Percentiles rank a stretch among this genome's conserved stretches.
Conservation (phyloP, 2,888 invertebrate genomes). For the Noctua pronuba region DNA sequence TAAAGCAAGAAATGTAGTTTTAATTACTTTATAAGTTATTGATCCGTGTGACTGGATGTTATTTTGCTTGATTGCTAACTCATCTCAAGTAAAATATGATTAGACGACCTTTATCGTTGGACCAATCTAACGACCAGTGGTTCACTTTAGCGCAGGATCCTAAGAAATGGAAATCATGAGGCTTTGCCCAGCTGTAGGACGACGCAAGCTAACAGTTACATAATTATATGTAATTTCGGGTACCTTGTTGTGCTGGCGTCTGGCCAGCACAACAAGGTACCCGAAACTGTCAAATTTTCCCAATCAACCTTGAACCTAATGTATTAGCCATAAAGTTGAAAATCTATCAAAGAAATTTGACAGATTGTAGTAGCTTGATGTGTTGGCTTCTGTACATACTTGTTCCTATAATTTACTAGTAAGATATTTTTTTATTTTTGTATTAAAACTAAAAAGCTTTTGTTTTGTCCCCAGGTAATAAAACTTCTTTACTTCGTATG, state of each 20-base stretch:
- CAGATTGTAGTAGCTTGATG: too few relatives aligned
- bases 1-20: conserved; percentile 14
- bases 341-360: too few relatives aligned
- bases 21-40: conserved; percentile 39
- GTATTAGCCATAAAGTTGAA: too few relatives aligned
- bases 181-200: background rate
- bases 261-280: too few relatives aligned
- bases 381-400: too few relatives aligned
- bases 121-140: background rate
- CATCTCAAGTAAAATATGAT: background rate
- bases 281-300: too few relatives aligned
- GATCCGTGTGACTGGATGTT: background rate
- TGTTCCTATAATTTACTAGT: too few relatives aligned
- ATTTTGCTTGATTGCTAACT: background rate
- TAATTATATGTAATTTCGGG: too few relatives aligned
- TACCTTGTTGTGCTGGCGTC: too few relatives aligned
- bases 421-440: too few relatives aligned
- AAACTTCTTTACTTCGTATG: background rate
- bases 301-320: too few relatives aligned
- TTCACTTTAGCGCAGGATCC: background rate
- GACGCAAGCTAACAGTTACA: background rate
- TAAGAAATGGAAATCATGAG: background rate
- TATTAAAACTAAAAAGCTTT: conserved; percentile 14
- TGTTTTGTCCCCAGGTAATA: conserved; percentile 51
- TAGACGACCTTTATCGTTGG: background rate